phyloP scores from a whole-genome alignment of 2,797 vertebrate species.

The Pithecia hirsuta region DNA sequence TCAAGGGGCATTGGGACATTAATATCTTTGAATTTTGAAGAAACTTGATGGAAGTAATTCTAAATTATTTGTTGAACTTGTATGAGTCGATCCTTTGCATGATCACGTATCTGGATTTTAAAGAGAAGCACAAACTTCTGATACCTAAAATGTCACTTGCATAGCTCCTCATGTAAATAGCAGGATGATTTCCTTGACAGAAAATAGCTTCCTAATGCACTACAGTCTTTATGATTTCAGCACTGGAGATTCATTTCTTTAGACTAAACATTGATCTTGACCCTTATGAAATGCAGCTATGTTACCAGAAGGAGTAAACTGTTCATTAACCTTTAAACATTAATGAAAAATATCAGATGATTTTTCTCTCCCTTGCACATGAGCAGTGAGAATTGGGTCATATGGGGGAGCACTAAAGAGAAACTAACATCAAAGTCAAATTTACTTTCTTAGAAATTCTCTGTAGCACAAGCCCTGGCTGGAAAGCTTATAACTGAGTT shows the following conservation, averaged over 20 bases:
- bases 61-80: constrained; percentile 49
- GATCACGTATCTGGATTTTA: constrained; percentile 2
- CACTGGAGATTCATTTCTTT: constrained; percentile 13
- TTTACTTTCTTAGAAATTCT: constrained; percentile 3
- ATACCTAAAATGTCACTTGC: not conserved
- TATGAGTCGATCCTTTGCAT: not conserved
- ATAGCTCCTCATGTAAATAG: not conserved
- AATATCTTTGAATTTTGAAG: not conserved
- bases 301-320: constrained; percentile 21
- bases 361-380: not conserved
- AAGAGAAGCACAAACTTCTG: not conserved
- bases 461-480: not conserved
- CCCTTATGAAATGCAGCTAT: not conserved
- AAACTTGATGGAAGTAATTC: not conserved
- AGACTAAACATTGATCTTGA: not conserved
- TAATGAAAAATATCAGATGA: not conserved
- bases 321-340: constrained; percentile 28
- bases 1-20: not conserved
- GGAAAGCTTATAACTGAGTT: not conserved
- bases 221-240: not conserved
- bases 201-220: not conserved
- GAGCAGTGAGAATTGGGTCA: not conserved
- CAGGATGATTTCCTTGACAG: not conserved
- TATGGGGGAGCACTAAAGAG: not conserved
- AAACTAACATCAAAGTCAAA: not conserved